Evolutionary conservation across 2,888 invertebrate species (phyloP).

Genomic region (Chymomyza fuscimana): DNA sequence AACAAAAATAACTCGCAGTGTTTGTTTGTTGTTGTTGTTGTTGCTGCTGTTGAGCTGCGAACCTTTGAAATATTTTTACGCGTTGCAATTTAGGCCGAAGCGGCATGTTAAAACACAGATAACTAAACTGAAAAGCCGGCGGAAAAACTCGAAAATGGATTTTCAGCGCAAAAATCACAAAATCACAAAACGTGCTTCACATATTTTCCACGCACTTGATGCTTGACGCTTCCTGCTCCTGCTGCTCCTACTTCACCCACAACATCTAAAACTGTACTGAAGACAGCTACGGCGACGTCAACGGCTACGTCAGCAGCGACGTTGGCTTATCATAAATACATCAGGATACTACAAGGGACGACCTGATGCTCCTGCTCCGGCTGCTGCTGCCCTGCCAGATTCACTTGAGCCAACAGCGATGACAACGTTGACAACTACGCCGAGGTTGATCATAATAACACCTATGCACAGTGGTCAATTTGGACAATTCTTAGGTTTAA

Average conservation of each 20-base stretch:
- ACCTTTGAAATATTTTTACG: conserved; percentile 71
- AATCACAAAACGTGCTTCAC: conserved; percentile 74
- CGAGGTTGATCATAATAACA: not conserved
- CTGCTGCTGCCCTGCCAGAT: not conserved
- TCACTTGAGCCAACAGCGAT: conserved; percentile 37
- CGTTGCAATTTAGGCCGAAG: conserved; percentile 68
- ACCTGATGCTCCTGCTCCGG: too few relatives aligned
- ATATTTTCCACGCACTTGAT: conserved; percentile 44
- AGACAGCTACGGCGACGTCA: conserved; percentile 3
- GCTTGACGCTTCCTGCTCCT: not conserved
- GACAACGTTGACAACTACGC: not conserved
- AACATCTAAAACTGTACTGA: not conserved
- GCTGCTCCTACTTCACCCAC: not conserved
- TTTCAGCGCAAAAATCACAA: conserved; percentile 58
- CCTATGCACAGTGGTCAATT: not conserved
- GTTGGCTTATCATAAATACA: conserved; percentile 67
- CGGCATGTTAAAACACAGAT: conserved; percentile 10
- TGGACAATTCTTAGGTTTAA: too few relatives aligned
- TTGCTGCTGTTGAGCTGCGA: conserved; percentile 25
- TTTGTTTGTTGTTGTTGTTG: conserved; percentile 11
- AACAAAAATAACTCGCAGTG: not conserved
- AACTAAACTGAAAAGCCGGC: conserved; percentile 13
- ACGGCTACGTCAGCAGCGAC: conserved; percentile 6
- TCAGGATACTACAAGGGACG: conserved; percentile 39
- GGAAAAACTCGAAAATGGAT: conserved; percentile 54